Base-by-base conservation (phyloP, 1,140 invertebrate species). In the Thaumatotibia leucotreta region DNA sequence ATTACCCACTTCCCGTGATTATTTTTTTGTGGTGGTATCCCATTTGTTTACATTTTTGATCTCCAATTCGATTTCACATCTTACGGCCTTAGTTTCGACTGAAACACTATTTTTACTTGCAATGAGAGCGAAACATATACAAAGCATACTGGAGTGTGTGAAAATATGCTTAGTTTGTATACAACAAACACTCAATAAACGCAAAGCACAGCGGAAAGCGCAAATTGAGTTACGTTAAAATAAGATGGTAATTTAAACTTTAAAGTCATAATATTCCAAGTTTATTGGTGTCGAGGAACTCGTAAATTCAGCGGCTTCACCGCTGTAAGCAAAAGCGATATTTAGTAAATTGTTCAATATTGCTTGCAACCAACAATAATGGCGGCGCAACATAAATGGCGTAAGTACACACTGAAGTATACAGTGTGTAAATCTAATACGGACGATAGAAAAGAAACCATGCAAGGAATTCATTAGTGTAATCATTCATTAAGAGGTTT, bases 281-380 rank as follows among this genome's bases (percentile, higher is more conserved):
- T 58, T 58, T 58, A 58, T 27, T n/a, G 24, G 22, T 27, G 24
- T 58, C 52, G 52, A 9, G 27, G 6, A 58, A 8, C 52, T 31
- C 24, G 23, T 58, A 58, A 58, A 58, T 14, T 29, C 52, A 58
- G 24, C 52, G 24, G 24, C 52, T 58, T 58, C 52, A 58, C 52
- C 23, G 52, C 52, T 58, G 11, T 58, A 27, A 58, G 52, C 52
- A 11, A 58, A 24, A 29, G 11, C 52, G 52, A 27, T 58, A 29
- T 58, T 58, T 58, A 58, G 52, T 58, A 58, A 58, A 58, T 58
- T 24, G 52, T 58, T 58, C 52, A 11, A 24, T 27, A 58, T 58
- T 58, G 24, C 52, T 58, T 58, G 52, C 24, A 58, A 58, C 24
- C 52, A 29, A 58, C 52, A 58, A 58, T 58, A 58, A 27, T 27